Conservation (phyloP, 2,113 vertebrate species). For the Plestiodon gilberti region DNA sequence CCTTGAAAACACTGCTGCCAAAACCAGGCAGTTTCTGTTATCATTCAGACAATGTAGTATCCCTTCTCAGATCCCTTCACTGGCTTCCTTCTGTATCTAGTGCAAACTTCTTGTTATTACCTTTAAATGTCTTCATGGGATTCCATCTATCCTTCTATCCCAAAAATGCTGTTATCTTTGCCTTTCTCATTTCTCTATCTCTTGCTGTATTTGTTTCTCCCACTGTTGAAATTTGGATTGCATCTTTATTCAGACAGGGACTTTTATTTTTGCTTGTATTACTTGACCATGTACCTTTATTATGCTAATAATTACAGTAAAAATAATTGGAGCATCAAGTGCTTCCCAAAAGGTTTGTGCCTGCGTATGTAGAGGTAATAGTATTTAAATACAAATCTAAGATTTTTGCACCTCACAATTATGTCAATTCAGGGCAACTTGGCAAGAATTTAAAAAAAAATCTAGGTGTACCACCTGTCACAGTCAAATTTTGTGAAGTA, state of each 20-base stretch:
- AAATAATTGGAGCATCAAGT: not conserved
- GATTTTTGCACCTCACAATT: slow-evolving; percentile 27
- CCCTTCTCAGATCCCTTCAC: not conserved
- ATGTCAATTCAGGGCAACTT: slow-evolving; percentile 9
- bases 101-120: not conserved
- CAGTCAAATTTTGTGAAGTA: too few species aligned
- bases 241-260: not conserved
- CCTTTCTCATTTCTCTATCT: not conserved
- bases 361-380: not conserved
- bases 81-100: not conserved
- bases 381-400: slow-evolving; percentile 25
- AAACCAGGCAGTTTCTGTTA: not conserved
- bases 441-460: not conserved
- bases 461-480: too few species aligned
- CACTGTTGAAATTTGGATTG: not conserved
- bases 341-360: not conserved
- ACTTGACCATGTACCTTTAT: not conserved
- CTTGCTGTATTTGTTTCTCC: not conserved
- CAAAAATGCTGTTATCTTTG: not conserved
- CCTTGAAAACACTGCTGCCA: not conserved
- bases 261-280: not conserved
- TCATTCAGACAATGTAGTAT: not conserved
- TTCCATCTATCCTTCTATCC: not conserved
- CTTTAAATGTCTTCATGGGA: not conserved
- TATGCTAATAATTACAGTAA: not conserved